These are phyloP conservation scores for Hemiscyllium ocellatum DNA, from an alignment of 2,113 vertebrate species.

Conservation along the genomic window DNA sequence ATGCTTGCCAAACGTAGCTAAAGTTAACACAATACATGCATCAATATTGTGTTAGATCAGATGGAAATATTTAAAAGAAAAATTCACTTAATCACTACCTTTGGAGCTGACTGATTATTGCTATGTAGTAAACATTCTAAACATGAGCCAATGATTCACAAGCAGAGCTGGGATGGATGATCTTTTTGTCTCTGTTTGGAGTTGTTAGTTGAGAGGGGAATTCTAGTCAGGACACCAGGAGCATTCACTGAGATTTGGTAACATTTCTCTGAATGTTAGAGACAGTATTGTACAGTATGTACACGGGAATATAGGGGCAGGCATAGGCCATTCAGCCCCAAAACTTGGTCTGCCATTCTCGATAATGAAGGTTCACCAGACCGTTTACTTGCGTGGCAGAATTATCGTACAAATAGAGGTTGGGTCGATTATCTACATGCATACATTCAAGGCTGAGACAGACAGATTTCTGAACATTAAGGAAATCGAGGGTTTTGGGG, in stretches of 20 bases:
- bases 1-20: background rate
- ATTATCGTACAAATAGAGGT: no score
- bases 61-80: slow-evolving; percentile 3
- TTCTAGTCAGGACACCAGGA: background rate
- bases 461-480: no score
- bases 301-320: background rate
- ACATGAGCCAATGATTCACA: background rate
- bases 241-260: background rate
- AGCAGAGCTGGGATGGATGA: background rate
- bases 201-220: background rate
- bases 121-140: background rate
- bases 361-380: no score
- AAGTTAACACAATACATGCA: background rate
- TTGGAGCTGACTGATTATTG: background rate
- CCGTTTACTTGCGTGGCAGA: no score
- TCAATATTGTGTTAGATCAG: background rate
- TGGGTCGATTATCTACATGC: no score
- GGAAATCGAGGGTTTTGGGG: no score
- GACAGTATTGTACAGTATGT: background rate
- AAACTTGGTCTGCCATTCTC: no score
- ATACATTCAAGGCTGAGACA: no score
- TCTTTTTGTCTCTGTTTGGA: background rate
- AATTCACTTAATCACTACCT: background rate
- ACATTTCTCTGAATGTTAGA: background rate
- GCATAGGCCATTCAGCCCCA: no score